A percentile compares a stretch with the other conserved stretches of the same genome.
phyloP scores from a whole-genome alignment of 2,113 vertebrate genomes.

The Pygoscelis adeliae region DNA sequence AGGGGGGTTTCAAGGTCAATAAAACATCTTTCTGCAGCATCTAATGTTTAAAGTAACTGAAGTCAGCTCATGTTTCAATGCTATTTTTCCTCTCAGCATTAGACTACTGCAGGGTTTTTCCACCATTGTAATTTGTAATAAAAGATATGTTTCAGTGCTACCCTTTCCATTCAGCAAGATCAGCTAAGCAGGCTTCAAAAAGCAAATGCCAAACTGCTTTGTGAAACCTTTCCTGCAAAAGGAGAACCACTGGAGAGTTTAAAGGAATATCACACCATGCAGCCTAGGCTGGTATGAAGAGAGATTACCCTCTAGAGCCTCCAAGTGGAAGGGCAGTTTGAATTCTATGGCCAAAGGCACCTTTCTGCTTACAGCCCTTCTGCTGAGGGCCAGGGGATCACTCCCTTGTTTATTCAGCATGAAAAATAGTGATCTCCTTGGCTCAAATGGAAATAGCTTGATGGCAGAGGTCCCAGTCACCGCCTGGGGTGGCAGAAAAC shows the following conservation, averaged over 20 bases:
- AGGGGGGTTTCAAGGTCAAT: slow-evolving; percentile 8
- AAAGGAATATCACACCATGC: slow-evolving; percentile 7
- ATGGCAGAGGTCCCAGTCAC: background rate
- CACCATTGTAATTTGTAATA: slow-evolving; percentile 30
- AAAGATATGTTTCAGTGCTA: slow-evolving; percentile 21
- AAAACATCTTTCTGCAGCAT: slow-evolving; percentile 24
- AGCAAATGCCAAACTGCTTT: slow-evolving; percentile 17
- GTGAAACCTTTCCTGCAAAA: background rate
- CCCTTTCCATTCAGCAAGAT: slow-evolving; percentile 37
- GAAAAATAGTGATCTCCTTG: background rate
- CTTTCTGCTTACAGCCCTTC: background rate
- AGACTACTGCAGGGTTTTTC: slow-evolving; percentile 24
- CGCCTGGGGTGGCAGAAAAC: background rate
- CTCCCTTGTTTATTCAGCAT: background rate
- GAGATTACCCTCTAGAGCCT: background rate
- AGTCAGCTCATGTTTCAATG: slow-evolving; percentile 15
- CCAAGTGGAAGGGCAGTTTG: background rate
- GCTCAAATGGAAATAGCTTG: background rate
- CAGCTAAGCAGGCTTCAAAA: slow-evolving; percentile 41
- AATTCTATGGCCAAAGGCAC: background rate
- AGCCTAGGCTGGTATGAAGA: background rate
- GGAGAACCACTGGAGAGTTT: slow-evolving; percentile 10
- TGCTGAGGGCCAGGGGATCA: background rate
- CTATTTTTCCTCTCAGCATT: slow-evolving; percentile 42
- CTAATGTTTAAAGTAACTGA: slow-evolving; percentile 40